Base-by-base conservation (phyloP, 1,140 invertebrate genomes). In the Sminthurides bifidus region DNA sequence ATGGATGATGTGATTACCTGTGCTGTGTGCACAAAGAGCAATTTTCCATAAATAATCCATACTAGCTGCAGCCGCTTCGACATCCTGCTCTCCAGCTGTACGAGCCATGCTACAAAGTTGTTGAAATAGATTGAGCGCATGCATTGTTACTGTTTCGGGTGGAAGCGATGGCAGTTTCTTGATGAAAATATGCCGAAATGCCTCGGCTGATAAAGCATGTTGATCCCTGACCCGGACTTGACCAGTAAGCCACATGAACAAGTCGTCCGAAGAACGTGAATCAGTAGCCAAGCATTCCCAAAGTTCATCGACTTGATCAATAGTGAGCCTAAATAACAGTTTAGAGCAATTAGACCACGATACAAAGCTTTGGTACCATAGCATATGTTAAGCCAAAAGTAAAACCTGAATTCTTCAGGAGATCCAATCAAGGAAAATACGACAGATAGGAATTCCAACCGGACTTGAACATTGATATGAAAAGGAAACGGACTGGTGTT, bases 31-130 rank as follows among this genome's bases (percentile, higher is more conserved):
- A 48, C 44, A 48, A 23, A 48, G 30, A 10, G 91, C 91, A 58
- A 95, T 92, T 68, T 84, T 85, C 90, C 91, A 95, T 19, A 94
- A 72, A 66, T 93, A 88, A 71, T 90, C 85, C 83, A 93, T 92
- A 14, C 87, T 88, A 26, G 85, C 77, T 1, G 71, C 72, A 52
- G 75, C 74, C 0, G 29, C 73, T 62, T 52, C 72, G 68, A 60
- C 44, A 50, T 61, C 62, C 46, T 64, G 52, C n/a, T 60, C 56
- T 3, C 56, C 61, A n/a, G 86, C 81, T 58, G 87, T 76, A 14
- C 84, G 76, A 0, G 85, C 85, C 49, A 92, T 73, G 68, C 85
- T 88, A 65, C 86, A 92, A 23, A 94, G 71, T 68, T 93, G 87
- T 69, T 93, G 89, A 68, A 92, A 92, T 29, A 94, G 72, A 59